Base-by-base conservation (phyloP, 2,888 invertebrate species). In the Barypeithes pellucidus region DNA sequence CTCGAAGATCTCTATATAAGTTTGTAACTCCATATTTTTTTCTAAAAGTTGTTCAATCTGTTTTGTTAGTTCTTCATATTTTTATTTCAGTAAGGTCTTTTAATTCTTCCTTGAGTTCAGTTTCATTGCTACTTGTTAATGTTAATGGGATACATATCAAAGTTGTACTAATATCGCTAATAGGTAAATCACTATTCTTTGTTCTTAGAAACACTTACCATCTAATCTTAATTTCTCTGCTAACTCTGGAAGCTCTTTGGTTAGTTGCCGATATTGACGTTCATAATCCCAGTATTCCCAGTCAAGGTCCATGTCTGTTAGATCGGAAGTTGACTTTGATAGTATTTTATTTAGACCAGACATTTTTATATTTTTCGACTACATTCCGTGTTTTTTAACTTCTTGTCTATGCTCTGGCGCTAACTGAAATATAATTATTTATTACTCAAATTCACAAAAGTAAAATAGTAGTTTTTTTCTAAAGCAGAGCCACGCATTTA, bases 251-350 rank as follows among this genome's bases (percentile, higher is more conserved):
- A 91, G 88, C 82, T 91, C 91, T 72, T 90, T 90, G 14, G 88
- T 82, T 61, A 93, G 85, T 78, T 90, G 89, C 80, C n/a, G 87
- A 77, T 90, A 90, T 61, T 92, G 88, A 29, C 91, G 91, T 83
- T 92, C 82, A 59, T 79, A 82, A 74, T 82, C 82, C 82, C 82
- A 82, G n/a, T n/a, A n/a, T n/a, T n/a, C n/a, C n/a, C n/a, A n/a
- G n/a, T n/a, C n/a, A n/a, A n/a, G n/a, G n/a, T n/a, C n/a, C n/a
- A n/a, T n/a, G n/a, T n/a, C n/a, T n/a, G n/a, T 39, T 16, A 78
- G 61, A 72, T 77, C 77, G 22, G 72, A 61, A 11, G 74, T 65
- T 1, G 79, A 79, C 73, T 77, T 78, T 1, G 76, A 76, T 69
- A 75, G 52, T 61, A 75, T 65, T n/a, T n/a, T n/a, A n/a, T 52